Conservation (phyloP, 2,797 vertebrate species). For the Linurgus olivaceus region DNA sequence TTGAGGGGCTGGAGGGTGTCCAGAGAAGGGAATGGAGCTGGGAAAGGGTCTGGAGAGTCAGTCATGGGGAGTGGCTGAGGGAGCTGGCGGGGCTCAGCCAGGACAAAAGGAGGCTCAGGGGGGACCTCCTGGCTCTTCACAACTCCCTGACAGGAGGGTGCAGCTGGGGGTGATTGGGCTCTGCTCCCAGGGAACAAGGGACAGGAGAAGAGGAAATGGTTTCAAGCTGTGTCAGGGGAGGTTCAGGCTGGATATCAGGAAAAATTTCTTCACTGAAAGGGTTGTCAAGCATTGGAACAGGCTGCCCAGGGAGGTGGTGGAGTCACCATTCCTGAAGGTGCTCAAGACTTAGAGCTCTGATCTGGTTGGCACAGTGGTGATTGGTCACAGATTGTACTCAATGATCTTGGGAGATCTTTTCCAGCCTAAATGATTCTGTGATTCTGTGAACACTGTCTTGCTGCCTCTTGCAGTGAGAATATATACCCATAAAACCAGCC, state of each 20-base stretch:
- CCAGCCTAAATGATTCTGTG: background rate
- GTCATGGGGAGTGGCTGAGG: background rate
- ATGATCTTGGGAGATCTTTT: background rate
- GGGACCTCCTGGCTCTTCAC: background rate
- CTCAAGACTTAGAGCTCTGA: background rate
- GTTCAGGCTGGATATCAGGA: background rate
- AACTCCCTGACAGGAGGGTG: background rate
- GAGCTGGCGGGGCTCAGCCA: background rate
- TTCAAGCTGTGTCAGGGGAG: background rate
- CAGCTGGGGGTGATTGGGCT: accelerated
- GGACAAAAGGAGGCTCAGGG: background rate
- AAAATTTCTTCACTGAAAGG: background rate
- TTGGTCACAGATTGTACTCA: background rate
- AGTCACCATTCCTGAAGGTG: background rate
- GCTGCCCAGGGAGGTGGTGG: background rate
- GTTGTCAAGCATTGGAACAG: background rate
- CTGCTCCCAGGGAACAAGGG: background rate
- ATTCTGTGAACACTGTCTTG: background rate
- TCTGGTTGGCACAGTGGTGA: background rate
- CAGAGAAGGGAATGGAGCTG: background rate
- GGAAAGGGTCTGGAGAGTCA: background rate
- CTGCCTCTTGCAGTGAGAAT: background rate
- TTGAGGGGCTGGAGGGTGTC: background rate
- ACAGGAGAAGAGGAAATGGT: background rate
- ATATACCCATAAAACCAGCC: background rate